phyloP scores from a whole-genome alignment of 2,113 vertebrate species.

The Tonatia bakeri region DNA sequence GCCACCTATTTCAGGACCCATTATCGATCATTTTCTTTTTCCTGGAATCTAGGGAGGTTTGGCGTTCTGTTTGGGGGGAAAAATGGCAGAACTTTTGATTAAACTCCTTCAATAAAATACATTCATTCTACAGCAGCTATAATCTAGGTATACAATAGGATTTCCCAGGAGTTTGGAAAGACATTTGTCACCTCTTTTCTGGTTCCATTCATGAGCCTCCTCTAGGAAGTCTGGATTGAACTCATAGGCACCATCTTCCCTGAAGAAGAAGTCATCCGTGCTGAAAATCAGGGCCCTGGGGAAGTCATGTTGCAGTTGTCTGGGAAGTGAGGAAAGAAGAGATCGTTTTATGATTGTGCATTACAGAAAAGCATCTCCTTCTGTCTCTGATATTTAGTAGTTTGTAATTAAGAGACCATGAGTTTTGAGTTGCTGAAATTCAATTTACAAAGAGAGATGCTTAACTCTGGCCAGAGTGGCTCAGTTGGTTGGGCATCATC shows the following conservation, averaged over 20 bases:
- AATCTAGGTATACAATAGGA: background rate
- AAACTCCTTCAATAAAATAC: background rate
- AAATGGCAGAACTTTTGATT: background rate
- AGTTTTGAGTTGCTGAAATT: background rate
- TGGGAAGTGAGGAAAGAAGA: slow-evolving; percentile 44
- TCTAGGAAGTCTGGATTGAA: slow-evolving; percentile 82
- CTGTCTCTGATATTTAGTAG: background rate
- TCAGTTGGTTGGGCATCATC: too few species aligned
- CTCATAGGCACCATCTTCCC: slow-evolving; percentile 79
- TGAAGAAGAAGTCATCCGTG: slow-evolving; percentile 83
- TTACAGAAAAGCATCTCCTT: background rate
- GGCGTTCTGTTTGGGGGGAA: background rate
- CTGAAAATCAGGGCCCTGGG: slow-evolving; percentile 83
- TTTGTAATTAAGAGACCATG: background rate
- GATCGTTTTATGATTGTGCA: background rate
- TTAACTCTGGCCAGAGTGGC: too few species aligned
- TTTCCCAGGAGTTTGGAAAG: background rate
- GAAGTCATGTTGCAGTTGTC: slow-evolving; percentile 80
- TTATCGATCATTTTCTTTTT: background rate
- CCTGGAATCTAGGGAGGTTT: slow-evolving; percentile 10
- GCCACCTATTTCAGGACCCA: slow-evolving; percentile 8
- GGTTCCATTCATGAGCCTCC: slow-evolving; percentile 86
- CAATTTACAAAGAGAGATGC: background rate
- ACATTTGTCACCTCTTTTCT: slow-evolving; percentile 80
- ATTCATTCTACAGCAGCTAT: background rate